These are phyloP conservation scores for Sitophilus oryzae DNA, from an alignment of 1,140 invertebrate genomes.

Conservation along the genomic window DNA sequence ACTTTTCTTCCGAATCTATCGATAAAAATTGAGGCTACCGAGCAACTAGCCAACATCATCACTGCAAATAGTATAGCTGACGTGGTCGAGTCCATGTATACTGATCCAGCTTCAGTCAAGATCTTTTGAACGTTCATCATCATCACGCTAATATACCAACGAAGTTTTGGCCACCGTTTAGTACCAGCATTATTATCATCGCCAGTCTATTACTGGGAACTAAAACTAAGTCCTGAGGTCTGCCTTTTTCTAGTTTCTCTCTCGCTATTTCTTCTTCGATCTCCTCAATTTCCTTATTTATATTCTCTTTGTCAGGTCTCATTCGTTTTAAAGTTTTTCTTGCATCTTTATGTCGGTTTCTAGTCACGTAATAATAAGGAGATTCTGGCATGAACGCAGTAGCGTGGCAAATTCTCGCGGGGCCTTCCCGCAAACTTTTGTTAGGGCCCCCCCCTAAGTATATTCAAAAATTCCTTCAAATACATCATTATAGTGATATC, in stretches of 20 bases:
- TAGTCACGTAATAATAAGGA: conserved; percentile 32
- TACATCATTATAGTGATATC: no score
- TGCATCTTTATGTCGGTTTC: conserved; percentile 46
- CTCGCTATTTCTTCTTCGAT: conserved; percentile 27
- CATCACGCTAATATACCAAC: conserved; percentile 43
- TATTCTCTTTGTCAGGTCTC: conserved; percentile 40
- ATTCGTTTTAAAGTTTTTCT: conserved; percentile 48
- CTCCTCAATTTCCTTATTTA: conserved; percentile 39
- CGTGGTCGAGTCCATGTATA: conserved; percentile 13
- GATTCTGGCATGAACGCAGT: conserved; percentile 37
- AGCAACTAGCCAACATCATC: conserved; percentile 28
- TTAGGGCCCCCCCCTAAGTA: no score
- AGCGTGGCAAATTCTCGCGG: no score
- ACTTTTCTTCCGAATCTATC: conserved; percentile 34
- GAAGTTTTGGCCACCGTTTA: conserved; percentile 51
- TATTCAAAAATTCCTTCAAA: no score
- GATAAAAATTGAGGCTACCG: conserved; percentile 21
- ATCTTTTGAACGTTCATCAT: conserved; percentile 34
- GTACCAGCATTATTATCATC: conserved; percentile 36
- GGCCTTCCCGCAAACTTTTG: no score
- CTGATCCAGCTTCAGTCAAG: conserved; percentile 21
- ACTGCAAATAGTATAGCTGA: conserved; percentile 31
- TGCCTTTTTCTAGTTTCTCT: conserved; percentile 24
- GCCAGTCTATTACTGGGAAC: conserved; percentile 29
- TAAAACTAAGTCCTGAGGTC: conserved; percentile 24